Conservation (phyloP, 1,140 invertebrate species). For the Ceratina calcarata region DNA sequence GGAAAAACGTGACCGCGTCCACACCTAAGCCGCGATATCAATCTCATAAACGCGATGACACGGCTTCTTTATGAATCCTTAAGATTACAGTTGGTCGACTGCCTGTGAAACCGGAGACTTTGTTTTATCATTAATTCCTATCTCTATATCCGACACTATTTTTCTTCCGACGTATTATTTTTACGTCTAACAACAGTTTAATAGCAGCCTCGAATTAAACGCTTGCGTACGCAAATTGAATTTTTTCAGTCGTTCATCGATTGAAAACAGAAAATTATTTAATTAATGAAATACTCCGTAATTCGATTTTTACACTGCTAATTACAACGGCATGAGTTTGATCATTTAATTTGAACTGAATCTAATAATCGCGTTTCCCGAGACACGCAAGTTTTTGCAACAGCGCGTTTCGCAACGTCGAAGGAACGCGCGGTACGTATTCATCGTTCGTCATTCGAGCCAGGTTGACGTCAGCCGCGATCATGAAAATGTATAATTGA, state of each 20-base stretch:
- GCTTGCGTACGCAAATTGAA: too few species aligned
- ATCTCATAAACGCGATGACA: constrained; percentile 5
- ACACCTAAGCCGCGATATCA: background rate
- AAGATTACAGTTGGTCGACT: background rate
- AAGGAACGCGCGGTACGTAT: background rate
- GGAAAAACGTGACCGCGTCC: background rate
- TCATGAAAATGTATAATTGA: constrained; percentile 42
- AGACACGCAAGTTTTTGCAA: background rate
- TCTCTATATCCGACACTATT: background rate
- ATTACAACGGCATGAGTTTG: too few species aligned
- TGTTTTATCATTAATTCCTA: background rate
- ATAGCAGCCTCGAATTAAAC: too few species aligned
- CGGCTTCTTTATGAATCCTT: background rate
- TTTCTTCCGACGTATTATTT: too few species aligned
- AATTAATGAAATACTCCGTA: too few species aligned
- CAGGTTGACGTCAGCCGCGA: constrained; percentile 29
- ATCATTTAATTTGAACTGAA: too few species aligned
- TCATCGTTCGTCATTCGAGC: constrained; percentile 16
- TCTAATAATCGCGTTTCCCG: too few species aligned
- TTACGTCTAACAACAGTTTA: too few species aligned
- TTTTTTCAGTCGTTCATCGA: too few species aligned
- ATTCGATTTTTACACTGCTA: too few species aligned
- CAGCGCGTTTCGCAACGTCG: constrained; percentile 1
- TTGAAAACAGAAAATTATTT: too few species aligned
- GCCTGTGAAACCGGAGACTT: background rate